A percentile compares a stretch with the other conserved stretches of the same genome.
Evolutionary conservation across 2,888 invertebrate species (phyloP).

Genomic region (Physocephala rufipes): DNA sequence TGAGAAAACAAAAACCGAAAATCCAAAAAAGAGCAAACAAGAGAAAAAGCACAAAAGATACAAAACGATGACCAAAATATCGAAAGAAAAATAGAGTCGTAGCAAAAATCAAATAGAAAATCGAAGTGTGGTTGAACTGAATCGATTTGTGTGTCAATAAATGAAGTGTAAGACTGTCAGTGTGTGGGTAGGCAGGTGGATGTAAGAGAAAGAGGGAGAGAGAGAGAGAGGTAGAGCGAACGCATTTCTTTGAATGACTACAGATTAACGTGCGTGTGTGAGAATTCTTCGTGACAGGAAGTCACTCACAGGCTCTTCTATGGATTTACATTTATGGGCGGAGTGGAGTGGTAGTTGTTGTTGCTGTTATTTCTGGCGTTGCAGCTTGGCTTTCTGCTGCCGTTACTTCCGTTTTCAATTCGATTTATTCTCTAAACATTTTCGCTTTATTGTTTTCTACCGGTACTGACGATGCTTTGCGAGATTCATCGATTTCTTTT

Average conservation of each 20-base stretch:
- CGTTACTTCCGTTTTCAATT: background rate
- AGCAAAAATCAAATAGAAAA: conserved; percentile 21
- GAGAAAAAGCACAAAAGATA: background rate
- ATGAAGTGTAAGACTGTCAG: background rate
- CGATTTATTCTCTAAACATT: background rate
- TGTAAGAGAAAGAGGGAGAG: too few species aligned
- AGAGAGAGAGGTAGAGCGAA: too few species aligned
- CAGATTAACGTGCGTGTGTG: background rate
- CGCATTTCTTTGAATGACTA: background rate
- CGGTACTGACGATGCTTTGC: background rate
- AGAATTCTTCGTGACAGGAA: conserved; percentile 7
- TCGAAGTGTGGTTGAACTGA: conserved; percentile 15
- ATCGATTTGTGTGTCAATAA: background rate
- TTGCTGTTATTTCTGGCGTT: background rate
- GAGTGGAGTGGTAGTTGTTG: too few species aligned
- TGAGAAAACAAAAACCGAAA: background rate
- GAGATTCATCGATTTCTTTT: background rate
- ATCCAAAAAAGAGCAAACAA: background rate
- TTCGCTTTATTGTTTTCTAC: background rate
- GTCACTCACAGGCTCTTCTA: conserved; percentile 9
- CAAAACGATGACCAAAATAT: background rate
- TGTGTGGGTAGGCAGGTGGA: background rate
- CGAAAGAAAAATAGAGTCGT: background rate
- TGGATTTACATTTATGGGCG: conserved; percentile 32
- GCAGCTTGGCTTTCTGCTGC: background rate